Evolutionary conservation across 2,888 invertebrate species (phyloP).

Genomic region (Thymelicus acteon): DNA sequence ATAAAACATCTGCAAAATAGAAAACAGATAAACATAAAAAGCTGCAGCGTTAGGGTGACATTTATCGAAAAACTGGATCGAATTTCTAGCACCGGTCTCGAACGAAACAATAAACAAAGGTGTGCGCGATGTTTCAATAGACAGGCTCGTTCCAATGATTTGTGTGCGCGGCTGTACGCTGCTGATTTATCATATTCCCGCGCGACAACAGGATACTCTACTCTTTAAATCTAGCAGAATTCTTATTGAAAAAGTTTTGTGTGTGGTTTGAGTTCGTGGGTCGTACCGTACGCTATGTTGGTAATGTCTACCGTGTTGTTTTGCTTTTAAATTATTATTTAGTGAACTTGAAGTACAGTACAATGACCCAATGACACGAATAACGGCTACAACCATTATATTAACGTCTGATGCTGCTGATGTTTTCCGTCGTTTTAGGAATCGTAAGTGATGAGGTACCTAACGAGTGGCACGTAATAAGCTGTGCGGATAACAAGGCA

Average conservation of each 20-base stretch:
- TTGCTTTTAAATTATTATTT: too few relatives aligned
- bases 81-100: conserved; percentile 15
- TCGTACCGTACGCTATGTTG: conserved; percentile 44
- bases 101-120: conserved; percentile 36
- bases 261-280: conserved; percentile 1
- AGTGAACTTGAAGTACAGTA: too few relatives aligned
- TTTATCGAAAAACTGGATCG: conserved; percentile 29
- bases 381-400: too few relatives aligned
- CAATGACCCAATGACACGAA: too few relatives aligned
- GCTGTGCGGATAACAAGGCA: too few relatives aligned
- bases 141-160: conserved; percentile 41
- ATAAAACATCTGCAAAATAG: conserved; percentile 6
- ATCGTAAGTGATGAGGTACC: too few relatives aligned
- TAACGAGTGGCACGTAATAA: too few relatives aligned
- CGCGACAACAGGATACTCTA: conserved; percentile 40
- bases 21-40: conserved; percentile 9
- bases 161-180: conserved; percentile 53
- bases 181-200: conserved; percentile 71
- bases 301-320: conserved; percentile 35
- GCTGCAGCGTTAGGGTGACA: conserved; percentile 15
- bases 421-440: too few relatives aligned
- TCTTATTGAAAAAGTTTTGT: conserved; percentile 32
- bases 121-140: conserved; percentile 36
- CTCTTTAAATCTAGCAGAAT: conserved; percentile 38
- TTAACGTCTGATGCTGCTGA: too few relatives aligned